Base-by-base conservation (phyloP, 2,113 vertebrate species). In the Probosciger aterrimus region DNA sequence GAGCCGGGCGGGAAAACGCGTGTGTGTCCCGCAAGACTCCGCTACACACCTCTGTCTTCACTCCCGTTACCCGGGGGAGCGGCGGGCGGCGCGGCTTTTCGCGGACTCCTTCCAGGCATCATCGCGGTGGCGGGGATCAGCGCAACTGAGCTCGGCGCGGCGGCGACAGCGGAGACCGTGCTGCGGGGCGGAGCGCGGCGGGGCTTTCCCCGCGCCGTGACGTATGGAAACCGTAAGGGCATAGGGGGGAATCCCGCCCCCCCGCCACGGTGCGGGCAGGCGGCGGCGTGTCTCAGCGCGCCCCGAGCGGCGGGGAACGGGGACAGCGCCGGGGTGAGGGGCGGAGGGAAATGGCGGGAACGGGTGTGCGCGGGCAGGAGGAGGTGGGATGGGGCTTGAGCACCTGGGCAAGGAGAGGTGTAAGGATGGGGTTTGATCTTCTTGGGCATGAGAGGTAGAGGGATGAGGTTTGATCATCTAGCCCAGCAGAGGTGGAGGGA, bases 71-170 rank as follows among this genome's bases (percentile, higher is more conserved):
- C 94, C 90, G 91, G 14, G 22, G 91, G 53, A 50, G 86, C 44
- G 0, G 83, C 28, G 65, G 78, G 50, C 5, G 39, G 80, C 19
- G 86, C 28, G 20, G 31, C 5, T 53, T 84, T 97, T 31, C 96
- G 96, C 74, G 47, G 46, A 19, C 67, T 85, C 91, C 44, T 93
- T n/a, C 81, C 84, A 0, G 97, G 95, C 97, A 98, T 95, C 93
- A 84, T 93, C 18, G 43, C 60, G 24, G 16, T 31, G 10, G 10
- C 4, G 8, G 15, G 43, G 70, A 6, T 5, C 2, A 23, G 49
- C 4, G 11, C 37, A 25, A 37, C 5, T 6, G 5, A 4, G 11
- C 7, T 22, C 46, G 2, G 6, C 2, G 3, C 43, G 17, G 33
- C 3, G n/a, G 9, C 49, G 24, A 31, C 11, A 5, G 22, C 41